phyloP scores from a whole-genome alignment of 2,888 invertebrate genomes.

The Pemphredon lugubris region DNA sequence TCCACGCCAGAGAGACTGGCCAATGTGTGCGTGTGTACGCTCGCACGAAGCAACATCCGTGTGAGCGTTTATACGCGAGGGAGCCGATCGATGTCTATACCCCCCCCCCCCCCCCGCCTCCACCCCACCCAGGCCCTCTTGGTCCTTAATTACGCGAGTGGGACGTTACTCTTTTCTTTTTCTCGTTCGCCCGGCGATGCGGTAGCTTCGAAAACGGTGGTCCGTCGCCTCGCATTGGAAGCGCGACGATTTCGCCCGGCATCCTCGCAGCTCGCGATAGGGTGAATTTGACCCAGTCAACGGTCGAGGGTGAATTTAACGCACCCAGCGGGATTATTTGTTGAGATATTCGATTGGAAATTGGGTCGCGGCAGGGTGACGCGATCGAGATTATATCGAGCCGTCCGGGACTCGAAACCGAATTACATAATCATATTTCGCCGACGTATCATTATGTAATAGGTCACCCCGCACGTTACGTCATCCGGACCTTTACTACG shows the following conservation, averaged over 20 bases:
- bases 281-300: slow-evolving; percentile 14
- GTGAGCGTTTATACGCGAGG: slow-evolving; percentile 52
- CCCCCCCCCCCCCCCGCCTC: slow-evolving; percentile 33
- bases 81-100: slow-evolving; percentile 75
- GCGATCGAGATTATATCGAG: no score
- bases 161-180: slow-evolving; percentile 59
- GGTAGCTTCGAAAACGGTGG: no score
- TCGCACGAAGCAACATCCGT: slow-evolving; percentile 35
- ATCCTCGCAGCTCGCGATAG: no score
- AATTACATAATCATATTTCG: not conserved
- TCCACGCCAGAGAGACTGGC: slow-evolving; percentile 31
- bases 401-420: no score
- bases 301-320: slow-evolving; percentile 2
- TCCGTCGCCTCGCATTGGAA: no score
- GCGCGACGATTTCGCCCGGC: not conserved
- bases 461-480: no score
- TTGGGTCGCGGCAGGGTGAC: no score
- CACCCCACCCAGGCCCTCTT: slow-evolving; percentile 50
- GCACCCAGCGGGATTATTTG: slow-evolving; percentile 1
- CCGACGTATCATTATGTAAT: no score
- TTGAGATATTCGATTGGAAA: no score
- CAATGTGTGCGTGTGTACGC: slow-evolving; percentile 34
- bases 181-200: slow-evolving; percentile 4
- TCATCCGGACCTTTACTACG: no score
- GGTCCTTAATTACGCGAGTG: slow-evolving; percentile 77